These are phyloP conservation scores for Coelopa frigida DNA, from an alignment of 1,140 invertebrate genomes.

Conservation along the genomic window DNA sequence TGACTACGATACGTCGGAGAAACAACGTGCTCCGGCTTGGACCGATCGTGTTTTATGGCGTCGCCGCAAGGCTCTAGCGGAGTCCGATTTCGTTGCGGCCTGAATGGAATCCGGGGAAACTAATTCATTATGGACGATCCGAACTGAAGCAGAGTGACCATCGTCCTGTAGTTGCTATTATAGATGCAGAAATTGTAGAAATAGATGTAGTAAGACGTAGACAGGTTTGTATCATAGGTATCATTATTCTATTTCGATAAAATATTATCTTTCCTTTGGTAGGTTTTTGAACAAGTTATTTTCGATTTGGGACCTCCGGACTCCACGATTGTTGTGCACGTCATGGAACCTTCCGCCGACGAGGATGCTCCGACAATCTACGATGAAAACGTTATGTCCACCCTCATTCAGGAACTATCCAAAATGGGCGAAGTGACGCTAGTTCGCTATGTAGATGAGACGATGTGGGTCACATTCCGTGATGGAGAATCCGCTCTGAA, in stretches of 20 bases:
- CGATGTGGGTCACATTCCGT: conserved; percentile 84
- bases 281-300: conserved; percentile 79
- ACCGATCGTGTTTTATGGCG: conserved; percentile 94
- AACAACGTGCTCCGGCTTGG: conserved; percentile 94
- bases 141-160: conserved; percentile 98
- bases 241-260: background rate
- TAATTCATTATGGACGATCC: conserved; percentile 79
- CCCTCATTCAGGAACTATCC: conserved; percentile 37
- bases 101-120: conserved; percentile 69
- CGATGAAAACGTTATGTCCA: conserved; percentile 42
- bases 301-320: conserved; percentile 86
- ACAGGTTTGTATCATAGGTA: conserved; percentile 7
- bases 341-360: conserved; percentile 34
- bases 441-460: conserved; percentile 82
- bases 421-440: conserved; percentile 67
- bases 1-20: conserved; percentile 99
- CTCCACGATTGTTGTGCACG: conserved; percentile 81
- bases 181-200: conserved; percentile 79
- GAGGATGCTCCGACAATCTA: conserved; percentile 50
- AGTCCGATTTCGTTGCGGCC: conserved; percentile 52
- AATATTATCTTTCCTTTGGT: conserved; percentile 27
- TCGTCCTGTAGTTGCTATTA: conserved; percentile 82
- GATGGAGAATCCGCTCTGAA: conserved; percentile 76
- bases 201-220: conserved; percentile 65
- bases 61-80: conserved; percentile 62